Conservation (phyloP, 2,797 vertebrate genomes). For the Myotis planiceps region DNA sequence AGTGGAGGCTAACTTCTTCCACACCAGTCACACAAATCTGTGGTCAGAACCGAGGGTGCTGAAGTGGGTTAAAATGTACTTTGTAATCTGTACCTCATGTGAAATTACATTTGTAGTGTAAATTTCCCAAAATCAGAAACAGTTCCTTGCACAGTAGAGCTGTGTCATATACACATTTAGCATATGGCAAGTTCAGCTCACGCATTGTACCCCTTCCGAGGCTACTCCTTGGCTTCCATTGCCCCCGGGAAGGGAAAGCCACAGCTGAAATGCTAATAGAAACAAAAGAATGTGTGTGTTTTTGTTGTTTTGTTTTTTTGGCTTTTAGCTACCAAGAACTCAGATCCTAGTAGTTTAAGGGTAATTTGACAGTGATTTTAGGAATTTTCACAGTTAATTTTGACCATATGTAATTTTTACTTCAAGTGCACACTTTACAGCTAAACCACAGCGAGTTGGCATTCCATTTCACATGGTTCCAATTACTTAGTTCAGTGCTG, state of each 20-base stretch:
- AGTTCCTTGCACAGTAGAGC: not conserved
- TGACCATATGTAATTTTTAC: slow-evolving; percentile 20
- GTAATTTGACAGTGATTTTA: slow-evolving; percentile 46
- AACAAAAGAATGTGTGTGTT: not conserved
- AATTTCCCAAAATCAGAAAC: not conserved
- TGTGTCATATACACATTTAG: not conserved
- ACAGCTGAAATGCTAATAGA: not conserved
- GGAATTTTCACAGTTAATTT: slow-evolving; percentile 33
- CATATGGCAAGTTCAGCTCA: not conserved
- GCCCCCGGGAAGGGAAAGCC: not conserved
- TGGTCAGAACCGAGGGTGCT: slow-evolving; percentile 3
- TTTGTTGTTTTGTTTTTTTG: not conserved
- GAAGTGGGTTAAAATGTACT: not conserved
- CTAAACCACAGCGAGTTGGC: not conserved
- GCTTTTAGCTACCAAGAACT: not conserved
- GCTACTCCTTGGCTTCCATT: not conserved
- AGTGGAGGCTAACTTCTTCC: not conserved
- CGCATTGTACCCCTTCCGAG: not conserved
- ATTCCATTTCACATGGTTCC: not conserved
- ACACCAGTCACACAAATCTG: not conserved
- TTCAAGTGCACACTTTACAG: not conserved
- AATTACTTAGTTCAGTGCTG: not conserved
- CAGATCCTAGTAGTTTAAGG: not conserved
- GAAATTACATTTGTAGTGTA: not conserved
- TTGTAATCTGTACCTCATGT: slow-evolving; percentile 12